These are phyloP conservation scores for Halcyon senegalensis DNA, from an alignment of 2,113 vertebrate species.

Conservation along the genomic window DNA sequence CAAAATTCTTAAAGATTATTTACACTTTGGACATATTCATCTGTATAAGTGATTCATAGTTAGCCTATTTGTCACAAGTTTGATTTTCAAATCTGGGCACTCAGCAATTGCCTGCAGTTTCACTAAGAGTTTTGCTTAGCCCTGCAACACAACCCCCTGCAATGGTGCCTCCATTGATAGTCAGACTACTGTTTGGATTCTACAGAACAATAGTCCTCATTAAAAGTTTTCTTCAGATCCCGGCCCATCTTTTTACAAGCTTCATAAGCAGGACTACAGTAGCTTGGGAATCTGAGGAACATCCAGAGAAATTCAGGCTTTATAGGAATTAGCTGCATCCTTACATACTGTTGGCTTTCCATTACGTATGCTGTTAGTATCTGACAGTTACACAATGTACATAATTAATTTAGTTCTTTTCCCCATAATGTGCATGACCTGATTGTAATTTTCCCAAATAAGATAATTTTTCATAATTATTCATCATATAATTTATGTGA, in stretches of 20 bases:
- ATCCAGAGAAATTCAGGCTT: neutral
- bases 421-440: neutral
- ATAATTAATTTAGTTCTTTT: conserved; percentile 43
- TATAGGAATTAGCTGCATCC: neutral
- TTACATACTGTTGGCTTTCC: conserved; percentile 10
- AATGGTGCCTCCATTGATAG: neutral
- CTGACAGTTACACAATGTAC: conserved; percentile 44
- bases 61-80: neutral
- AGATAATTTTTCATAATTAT: conserved; percentile 45
- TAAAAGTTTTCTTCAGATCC: neutral
- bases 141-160: accelerated
- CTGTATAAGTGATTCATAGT: neutral
- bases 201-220: neutral
- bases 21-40: neutral
- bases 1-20: neutral
- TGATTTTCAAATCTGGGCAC: neutral
- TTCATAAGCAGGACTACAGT: neutral
- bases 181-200: neutral
- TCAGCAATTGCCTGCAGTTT: neutral
- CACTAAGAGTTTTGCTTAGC: neutral
- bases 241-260: neutral
- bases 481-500: neutral
- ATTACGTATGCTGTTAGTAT: neutral
- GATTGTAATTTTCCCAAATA: conserved; percentile 33
- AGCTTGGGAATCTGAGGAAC: neutral